Percentiles rank a stretch among this genome's conserved stretches.
These are phyloP conservation scores for Manis crassicaudata DNA, from an alignment of 2,797 vertebrate genomes.

Conservation along the genomic window DNA sequence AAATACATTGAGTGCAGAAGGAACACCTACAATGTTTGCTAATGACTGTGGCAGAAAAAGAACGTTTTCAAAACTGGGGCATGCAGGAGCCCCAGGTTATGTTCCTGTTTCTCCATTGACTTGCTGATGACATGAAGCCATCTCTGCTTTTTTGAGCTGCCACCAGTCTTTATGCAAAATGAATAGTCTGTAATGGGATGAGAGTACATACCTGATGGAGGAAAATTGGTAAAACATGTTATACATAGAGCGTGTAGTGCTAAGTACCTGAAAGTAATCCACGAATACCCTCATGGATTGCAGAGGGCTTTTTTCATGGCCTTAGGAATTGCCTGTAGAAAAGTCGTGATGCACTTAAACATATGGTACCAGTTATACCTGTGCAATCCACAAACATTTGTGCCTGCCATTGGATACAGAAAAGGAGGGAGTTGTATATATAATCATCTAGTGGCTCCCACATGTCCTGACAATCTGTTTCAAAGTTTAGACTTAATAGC, in stretches of 20 bases:
- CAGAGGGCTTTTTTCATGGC: neutral
- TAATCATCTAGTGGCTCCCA: neutral
- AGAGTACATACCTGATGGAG: neutral
- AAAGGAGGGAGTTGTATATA: neutral
- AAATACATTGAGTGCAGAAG: constrained; percentile 25
- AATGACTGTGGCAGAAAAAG: constrained; percentile 18
- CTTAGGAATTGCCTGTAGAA: neutral
- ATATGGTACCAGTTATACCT: neutral
- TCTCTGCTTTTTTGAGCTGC: neutral
- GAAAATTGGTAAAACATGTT: neutral
- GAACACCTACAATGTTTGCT: neutral
- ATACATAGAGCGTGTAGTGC: neutral
- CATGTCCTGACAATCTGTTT: neutral
- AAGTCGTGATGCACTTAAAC: neutral
- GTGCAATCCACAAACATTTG: neutral
- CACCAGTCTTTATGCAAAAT: neutral
- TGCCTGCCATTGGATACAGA: neutral
- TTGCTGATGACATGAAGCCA: neutral
- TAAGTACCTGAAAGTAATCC: neutral
- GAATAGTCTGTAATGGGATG: neutral
- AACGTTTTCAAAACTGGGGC: constrained; percentile 40
- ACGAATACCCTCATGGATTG: neutral
- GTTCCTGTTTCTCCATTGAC: neutral
- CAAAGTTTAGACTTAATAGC: neutral
- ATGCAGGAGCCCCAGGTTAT: neutral